Conservation (phyloP, 2,888 invertebrate species). For the Iphiclides podalirius region DNA sequence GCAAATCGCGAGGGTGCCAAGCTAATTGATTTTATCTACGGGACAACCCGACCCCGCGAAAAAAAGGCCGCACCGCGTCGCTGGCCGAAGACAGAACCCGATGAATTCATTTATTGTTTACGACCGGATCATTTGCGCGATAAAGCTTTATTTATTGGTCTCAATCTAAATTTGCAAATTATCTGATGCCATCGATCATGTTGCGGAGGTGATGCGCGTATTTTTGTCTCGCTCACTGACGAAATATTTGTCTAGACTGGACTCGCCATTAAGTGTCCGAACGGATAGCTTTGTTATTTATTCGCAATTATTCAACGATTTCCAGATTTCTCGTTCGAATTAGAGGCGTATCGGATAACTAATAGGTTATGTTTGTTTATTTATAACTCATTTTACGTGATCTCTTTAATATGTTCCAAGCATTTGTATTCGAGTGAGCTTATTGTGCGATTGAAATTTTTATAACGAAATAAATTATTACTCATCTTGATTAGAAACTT, state of each 20-base stretch:
- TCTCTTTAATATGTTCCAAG: background rate
- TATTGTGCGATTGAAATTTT: background rate
- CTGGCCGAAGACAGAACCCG: conserved; percentile 7
- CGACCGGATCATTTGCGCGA: conserved; percentile 8
- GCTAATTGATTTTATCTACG: conserved; percentile 68
- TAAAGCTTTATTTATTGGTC: conserved; percentile 17
- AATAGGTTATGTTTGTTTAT: conserved; percentile 7
- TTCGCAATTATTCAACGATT: conserved; percentile 1
- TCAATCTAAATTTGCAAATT: conserved; percentile 22
- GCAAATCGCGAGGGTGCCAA: conserved; percentile 48
- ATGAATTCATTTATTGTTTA: conserved; percentile 19
- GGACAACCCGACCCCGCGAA: conserved; percentile 27
- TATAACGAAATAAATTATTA: conserved; percentile 1
- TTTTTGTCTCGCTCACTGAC: background rate
- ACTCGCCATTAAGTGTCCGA: conserved; percentile 2
- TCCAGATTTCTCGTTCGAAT: background rate
- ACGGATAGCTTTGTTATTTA: background rate
- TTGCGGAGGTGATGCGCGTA: too few relatives aligned
- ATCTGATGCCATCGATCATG: conserved; percentile 7
- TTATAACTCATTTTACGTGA: background rate
- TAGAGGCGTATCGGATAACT: background rate
- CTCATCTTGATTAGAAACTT: background rate
- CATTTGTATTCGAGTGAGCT: background rate
- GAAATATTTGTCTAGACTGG: conserved; percentile 16
- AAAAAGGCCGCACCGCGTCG: conserved; percentile 9